These are phyloP conservation scores for Branchinecta lindahli DNA, from an alignment of 1,140 invertebrate genomes.

Conservation along the genomic window DNA sequence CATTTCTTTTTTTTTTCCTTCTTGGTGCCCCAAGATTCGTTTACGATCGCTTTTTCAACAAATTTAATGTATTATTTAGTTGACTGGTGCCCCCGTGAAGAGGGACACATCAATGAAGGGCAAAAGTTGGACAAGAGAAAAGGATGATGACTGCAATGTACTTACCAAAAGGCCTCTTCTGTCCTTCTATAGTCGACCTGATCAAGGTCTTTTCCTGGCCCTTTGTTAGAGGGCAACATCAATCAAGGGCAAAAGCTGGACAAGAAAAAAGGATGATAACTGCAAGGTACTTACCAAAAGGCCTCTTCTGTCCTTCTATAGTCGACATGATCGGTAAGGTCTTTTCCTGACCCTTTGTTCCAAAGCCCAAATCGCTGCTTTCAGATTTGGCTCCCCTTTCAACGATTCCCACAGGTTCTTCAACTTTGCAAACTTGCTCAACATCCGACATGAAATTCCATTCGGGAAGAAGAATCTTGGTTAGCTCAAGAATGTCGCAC, in stretches of 20 bases:
- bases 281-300: constrained; percentile 37
- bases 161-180: constrained; percentile 43
- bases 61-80: too few species aligned
- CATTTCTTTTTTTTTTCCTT: too few species aligned
- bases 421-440: constrained; percentile 14
- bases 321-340: neutral
- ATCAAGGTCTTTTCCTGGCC: neutral
- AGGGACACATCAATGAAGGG: too few species aligned
- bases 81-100: too few species aligned
- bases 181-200: neutral
- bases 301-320: constrained; percentile 32
- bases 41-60: too few species aligned
- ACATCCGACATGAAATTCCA: constrained; percentile 18
- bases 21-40: too few species aligned
- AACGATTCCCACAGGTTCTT: neutral
- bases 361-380: neutral
- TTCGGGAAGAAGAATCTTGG: constrained; percentile 15
- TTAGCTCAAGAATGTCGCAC: constrained; percentile 16
- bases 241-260: too few species aligned
- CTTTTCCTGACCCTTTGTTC: constrained; percentile 5
- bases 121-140: too few species aligned
- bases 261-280: too few species aligned
- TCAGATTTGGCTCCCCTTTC: neutral
- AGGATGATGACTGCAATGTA: neutral
- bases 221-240: too few species aligned